Percentiles rank a stretch among this genome's conserved stretches.
Evolutionary conservation across 2,888 invertebrate species (phyloP).

Genomic region (Periphyllus acericola): DNA sequence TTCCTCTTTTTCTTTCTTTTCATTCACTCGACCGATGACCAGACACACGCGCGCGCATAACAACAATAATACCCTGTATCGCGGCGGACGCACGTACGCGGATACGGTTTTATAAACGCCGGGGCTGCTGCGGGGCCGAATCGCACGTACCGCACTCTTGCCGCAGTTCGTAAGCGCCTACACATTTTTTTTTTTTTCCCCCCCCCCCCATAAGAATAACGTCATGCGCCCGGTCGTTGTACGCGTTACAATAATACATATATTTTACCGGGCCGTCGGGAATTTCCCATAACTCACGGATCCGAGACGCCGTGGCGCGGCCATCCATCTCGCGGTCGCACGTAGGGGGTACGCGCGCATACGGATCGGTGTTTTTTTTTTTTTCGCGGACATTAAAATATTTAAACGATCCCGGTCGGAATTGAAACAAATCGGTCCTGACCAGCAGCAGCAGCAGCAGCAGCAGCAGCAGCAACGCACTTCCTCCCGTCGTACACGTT

Average conservation of each 20-base stretch:
- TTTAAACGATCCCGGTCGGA: conserved; percentile 20
- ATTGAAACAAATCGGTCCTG: conserved; percentile 23
- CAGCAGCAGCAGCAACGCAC: too few species aligned
- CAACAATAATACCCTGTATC: not conserved
- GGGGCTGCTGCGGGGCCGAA: not conserved
- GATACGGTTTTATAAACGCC: not conserved
- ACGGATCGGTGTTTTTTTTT: conserved; percentile 19
- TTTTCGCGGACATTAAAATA: conserved; percentile 23
- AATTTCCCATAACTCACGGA: conserved; percentile 32
- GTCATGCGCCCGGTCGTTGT: too few species aligned
- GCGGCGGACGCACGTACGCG: conserved; percentile 20
- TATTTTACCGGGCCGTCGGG: not conserved
- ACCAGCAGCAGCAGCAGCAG: not conserved
- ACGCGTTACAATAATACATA: not conserved
- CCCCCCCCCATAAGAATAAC: too few species aligned
- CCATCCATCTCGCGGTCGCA: not conserved
- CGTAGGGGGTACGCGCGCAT: not conserved
- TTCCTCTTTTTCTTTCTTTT: not conserved
- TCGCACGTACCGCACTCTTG: not conserved
- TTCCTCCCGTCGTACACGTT: not conserved
- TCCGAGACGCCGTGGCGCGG: not conserved
- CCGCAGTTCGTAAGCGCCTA: too few species aligned
- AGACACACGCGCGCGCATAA: not conserved
- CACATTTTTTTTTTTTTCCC: too few species aligned
- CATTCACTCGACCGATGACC: not conserved